Base-by-base conservation (phyloP, 2,113 vertebrate species). In the Archilochus colubris region DNA sequence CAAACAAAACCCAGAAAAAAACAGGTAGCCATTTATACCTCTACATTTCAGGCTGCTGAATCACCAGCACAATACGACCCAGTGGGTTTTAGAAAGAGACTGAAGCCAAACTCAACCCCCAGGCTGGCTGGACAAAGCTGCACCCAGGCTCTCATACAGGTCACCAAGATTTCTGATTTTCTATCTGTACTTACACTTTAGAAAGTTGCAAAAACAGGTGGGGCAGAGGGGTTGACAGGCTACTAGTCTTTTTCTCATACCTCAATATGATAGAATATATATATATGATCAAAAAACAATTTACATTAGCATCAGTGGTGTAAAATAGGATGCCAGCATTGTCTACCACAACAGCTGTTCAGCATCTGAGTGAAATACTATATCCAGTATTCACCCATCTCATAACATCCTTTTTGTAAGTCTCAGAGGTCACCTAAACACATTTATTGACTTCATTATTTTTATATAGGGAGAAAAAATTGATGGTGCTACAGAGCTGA, bases 361-460 rank as follows among this genome's bases (percentile, higher is more conserved):
- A 0, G 93, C 85, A 95, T 91, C 93, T 74, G 93, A 96, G 93
- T 93, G 85, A 93, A 96, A 97, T 90, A 95, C 79, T 72, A 88
- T 40, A 91, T 83, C 91, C 87, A 86, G 70, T 74, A 57, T 57
- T 95, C 95, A 95, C 94, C 93, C 91, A 97, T 93, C 88, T 97
- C 95, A 83, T 95, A 96, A 95, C 88, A 94, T 94, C 85, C 88
- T 89, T 91, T 96, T 88, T 90, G 72, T 91, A 96, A 94, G 93
- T 75, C 95, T 95, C 95, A 61, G 79, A 95, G 95, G 95, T 96
- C 95, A 95, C 64, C 93, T 97, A 97, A 97, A 88, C 44, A 72
- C 86, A 81, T 95, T 95, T 95, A 97, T 94, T 95, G 96, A 97
- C 90, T 96, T 95, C 94, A 93, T 95, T 97, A 97, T 95, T 97